Evolutionary conservation across 2,797 vertebrate genomes (phyloP).

Genomic region (Ptychobarbus kaznakovi): DNA sequence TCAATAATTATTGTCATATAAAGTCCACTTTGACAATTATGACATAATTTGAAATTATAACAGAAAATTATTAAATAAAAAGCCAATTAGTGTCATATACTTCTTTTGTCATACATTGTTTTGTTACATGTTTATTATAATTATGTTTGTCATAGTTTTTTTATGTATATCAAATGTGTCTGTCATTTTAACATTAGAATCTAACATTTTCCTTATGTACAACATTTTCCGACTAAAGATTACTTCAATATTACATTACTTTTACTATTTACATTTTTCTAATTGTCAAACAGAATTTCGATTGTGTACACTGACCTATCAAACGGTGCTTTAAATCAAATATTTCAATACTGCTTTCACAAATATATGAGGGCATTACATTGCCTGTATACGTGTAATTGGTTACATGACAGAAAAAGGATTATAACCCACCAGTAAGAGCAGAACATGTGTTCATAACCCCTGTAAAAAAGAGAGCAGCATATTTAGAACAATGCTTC

Average conservation of each 20-base stretch:
- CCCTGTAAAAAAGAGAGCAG: constrained; percentile 73
- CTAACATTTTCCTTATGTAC: no score
- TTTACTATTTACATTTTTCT: not conserved
- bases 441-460: constrained; percentile 92
- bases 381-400: not conserved
- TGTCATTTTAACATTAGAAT: no score
- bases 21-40: not conserved
- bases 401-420: not conserved
- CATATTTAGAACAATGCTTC: not conserved
- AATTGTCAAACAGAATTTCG: not conserved
- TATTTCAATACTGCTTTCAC: not conserved
- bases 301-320: not conserved
- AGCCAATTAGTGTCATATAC: not conserved
- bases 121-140: no score
- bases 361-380: not conserved
- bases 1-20: not conserved
- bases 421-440: constrained; percentile 81
- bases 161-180: not conserved
- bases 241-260: not conserved
- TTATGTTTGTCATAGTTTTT: not conserved
- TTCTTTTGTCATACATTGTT: not conserved
- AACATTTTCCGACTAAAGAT: not conserved
- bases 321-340: not conserved
- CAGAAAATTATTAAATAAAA: not conserved
- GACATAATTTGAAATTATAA: not conserved